Percentiles rank a stretch among this genome's conserved stretches.
These are phyloP conservation scores for Chloromyia formosa DNA, from an alignment of 2,888 invertebrate genomes.

Conservation along the genomic window DNA sequence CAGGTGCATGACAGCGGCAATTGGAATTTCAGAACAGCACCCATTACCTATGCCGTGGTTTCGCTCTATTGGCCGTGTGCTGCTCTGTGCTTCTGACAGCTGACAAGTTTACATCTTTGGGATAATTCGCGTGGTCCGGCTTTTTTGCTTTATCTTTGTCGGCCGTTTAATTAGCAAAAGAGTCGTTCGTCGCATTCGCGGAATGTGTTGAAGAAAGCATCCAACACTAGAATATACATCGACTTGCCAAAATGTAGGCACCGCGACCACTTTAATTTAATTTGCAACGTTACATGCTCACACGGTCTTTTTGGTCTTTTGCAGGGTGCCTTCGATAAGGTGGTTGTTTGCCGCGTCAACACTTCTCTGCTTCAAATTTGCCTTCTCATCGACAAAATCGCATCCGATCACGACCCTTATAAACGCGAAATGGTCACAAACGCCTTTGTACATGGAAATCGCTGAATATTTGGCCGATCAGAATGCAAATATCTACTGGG, in stretches of 20 bases:
- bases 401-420: conserved; percentile 88
- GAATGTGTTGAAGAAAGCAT: conserved; percentile 20
- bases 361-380: conserved; percentile 35
- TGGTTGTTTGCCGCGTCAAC: conserved; percentile 41
- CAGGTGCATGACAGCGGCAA: too few species aligned
- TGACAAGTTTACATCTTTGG: conserved; percentile 31
- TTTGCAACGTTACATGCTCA: background rate
- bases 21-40: background rate
- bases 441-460: conserved; percentile 89
- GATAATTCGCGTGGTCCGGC: background rate
- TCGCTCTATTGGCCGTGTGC: conserved; percentile 6
- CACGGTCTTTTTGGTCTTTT: background rate
- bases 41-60: conserved; percentile 15
- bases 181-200: background rate
- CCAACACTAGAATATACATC: background rate
- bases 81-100: background rate
- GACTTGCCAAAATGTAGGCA: conserved; percentile 1
- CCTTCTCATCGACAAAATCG: conserved; percentile 63
- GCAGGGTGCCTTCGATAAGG: conserved; percentile 1
- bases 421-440: conserved; percentile 94
- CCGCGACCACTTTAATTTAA: background rate
- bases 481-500: conserved; percentile 83
- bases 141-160: background rate
- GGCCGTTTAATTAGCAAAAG: background rate
- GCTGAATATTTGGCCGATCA: conserved; percentile 88